Evolutionary conservation across 2,113 vertebrate genomes (phyloP).

Genomic region (Cebidichthys violaceus): DNA sequence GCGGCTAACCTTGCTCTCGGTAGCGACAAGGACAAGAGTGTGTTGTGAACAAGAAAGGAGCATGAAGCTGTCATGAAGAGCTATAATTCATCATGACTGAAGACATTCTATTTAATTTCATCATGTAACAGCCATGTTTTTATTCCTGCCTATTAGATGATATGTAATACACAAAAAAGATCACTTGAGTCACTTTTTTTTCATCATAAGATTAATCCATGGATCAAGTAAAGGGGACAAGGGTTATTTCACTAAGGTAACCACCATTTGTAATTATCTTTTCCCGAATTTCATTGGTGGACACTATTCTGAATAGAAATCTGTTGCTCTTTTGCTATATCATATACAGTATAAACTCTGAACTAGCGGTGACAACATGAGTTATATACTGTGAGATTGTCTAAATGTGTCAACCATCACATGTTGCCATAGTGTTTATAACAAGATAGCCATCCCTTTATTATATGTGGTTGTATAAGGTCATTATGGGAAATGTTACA

Average conservation of each 20-base stretch:
- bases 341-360: not conserved
- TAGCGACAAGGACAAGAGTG: slow-evolving; percentile 41
- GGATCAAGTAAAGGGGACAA: not conserved
- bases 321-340: not conserved
- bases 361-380: not conserved
- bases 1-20: slow-evolving; percentile 56
- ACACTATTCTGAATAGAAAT: not conserved
- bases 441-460: not conserved
- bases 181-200: slow-evolving; percentile 15
- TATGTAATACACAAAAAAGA: not conserved
- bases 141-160: not conserved
- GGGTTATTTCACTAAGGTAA: not conserved
- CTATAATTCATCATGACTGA: not conserved
- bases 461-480: not conserved
- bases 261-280: not conserved
- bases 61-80: slow-evolving; percentile 28
- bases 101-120: slow-evolving; percentile 5
- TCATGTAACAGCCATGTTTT: not conserved
- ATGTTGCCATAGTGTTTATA: not conserved
- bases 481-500: not conserved
- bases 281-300: not conserved
- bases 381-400: not conserved
- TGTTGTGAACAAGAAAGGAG: slow-evolving; percentile 7
- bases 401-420: not conserved
- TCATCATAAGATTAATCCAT: not conserved